phyloP scores from a whole-genome alignment of 1,140 invertebrate genomes.

The Meteorus sp. region DNA sequence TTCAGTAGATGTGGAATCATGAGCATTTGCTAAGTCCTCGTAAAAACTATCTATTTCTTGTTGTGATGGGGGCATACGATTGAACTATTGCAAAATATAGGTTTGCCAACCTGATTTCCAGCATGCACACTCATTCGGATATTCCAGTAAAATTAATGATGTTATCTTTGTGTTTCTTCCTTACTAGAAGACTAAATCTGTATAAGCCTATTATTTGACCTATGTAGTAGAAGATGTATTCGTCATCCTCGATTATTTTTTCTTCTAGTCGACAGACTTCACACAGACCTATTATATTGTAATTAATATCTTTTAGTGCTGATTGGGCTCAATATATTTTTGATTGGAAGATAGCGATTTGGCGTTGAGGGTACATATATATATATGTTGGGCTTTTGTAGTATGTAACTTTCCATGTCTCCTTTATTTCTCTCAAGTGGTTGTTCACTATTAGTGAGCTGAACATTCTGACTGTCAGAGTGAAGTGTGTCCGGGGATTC shows the following conservation, averaged over 20 bases:
- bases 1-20: background rate
- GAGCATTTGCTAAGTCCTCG: background rate
- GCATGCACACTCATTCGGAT: background rate
- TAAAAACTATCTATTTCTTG: slow-evolving; percentile 3
- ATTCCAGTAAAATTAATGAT: background rate
- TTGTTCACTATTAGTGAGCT: background rate
- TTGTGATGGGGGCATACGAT: no score
- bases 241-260: background rate
- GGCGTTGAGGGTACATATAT: background rate
- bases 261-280: background rate
- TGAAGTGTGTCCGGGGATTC: background rate
- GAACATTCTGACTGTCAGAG: background rate
- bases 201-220: background rate
- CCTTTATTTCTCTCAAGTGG: background rate
- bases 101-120: no score
- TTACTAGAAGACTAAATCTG: background rate
- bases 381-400: background rate
- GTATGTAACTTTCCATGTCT: background rate
- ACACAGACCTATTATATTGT: background rate
- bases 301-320: background rate
- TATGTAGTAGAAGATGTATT: background rate
- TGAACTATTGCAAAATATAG: no score
- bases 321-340: background rate
- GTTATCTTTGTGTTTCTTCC: slow-evolving; percentile 1
- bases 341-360: background rate